Evolutionary conservation across 1,140 invertebrate genomes (phyloP), one percentile per base, ranked within the genome.

Genomic region (Phortica variegata): DNA sequence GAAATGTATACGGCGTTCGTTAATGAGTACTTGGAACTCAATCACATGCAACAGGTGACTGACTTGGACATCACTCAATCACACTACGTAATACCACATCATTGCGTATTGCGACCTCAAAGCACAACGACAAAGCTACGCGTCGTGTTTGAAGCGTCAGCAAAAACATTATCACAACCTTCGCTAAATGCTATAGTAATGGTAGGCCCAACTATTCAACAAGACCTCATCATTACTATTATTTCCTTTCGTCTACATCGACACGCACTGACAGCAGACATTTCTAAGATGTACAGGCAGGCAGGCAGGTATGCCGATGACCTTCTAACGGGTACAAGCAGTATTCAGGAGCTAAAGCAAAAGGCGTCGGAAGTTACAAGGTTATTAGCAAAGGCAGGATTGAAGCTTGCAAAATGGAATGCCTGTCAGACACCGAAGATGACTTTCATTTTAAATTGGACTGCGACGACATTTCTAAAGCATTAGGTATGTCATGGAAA

Each of bases 261-360:
- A 16, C 59, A 65, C 42, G 69, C 60, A 2, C 19, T 74, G 6
- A 52, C 48, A 12, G 55, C 54, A 0, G 74, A 77, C 41, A 55
- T 72, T 18, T 47, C 61, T 31, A 65, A 76, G 46, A 77, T 77
- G 62, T 77, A 57, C 41, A 46, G 71, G 7, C 61, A 66, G 26
- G n/a, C n/a, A n/a, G n/a, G n/a, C n/a, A n/a, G n/a, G n/a, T n/a
- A n/a, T n/a, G n/a, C n/a, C n/a, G n/a, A n/a, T n/a, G n/a, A n/a
- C n/a, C n/a, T n/a, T n/a, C n/a, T n/a, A n/a, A n/a, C n/a, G n/a
- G n/a, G n/a, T n/a, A n/a, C n/a, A n/a, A n/a, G n/a, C n/a, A n/a
- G n/a, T n/a, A n/a, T n/a, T n/a, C n/a, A n/a, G n/a, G n/a, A n/a
- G n/a, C n/a, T n/a, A n/a, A n/a, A n/a, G n/a, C n/a, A n/a, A n/a